Conservation (phyloP, 2,797 vertebrate species). For the Silurus aristotelis region DNA sequence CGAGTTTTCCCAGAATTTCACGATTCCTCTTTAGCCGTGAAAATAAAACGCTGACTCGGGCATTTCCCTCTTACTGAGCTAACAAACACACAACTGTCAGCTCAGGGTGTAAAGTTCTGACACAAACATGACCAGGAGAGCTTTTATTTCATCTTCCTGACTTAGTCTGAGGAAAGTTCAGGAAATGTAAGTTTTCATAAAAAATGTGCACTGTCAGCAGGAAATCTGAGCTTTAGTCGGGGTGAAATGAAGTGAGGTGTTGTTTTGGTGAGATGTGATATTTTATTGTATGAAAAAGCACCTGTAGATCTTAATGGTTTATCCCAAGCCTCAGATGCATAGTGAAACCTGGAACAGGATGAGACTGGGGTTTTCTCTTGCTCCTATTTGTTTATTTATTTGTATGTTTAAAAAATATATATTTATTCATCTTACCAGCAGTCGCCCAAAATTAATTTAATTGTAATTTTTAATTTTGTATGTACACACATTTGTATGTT, state of each 20-base stretch:
- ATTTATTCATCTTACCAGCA: background rate
- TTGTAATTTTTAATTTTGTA: too few species aligned
- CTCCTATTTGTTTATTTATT: too few species aligned
- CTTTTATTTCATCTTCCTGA: background rate
- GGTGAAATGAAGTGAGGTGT: background rate
- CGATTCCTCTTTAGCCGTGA: constrained; percentile 56
- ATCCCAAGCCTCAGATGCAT: background rate
- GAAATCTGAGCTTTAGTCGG: background rate
- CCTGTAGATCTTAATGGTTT: background rate
- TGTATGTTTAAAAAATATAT: too few species aligned
- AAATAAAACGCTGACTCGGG: constrained; percentile 61
- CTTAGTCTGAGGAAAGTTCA: background rate
- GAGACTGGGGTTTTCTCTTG: background rate
- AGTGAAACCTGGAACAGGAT: too few species aligned
- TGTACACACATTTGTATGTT: too few species aligned
- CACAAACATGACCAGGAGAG: constrained; percentile 38
- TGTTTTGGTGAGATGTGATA: background rate
- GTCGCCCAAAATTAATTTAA: too few species aligned
- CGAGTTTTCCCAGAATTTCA: constrained; percentile 64
- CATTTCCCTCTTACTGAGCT: constrained; percentile 55
- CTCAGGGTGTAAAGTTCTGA: constrained; percentile 57
- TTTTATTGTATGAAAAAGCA: background rate
- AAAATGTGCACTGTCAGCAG: background rate
- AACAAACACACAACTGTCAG: constrained; percentile 63
- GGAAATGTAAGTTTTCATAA: background rate